Evolutionary conservation across 2,113 vertebrate species (phyloP), one percentile per base, ranked within the genome.

Genomic region (Peromyscus leucopus): DNA sequence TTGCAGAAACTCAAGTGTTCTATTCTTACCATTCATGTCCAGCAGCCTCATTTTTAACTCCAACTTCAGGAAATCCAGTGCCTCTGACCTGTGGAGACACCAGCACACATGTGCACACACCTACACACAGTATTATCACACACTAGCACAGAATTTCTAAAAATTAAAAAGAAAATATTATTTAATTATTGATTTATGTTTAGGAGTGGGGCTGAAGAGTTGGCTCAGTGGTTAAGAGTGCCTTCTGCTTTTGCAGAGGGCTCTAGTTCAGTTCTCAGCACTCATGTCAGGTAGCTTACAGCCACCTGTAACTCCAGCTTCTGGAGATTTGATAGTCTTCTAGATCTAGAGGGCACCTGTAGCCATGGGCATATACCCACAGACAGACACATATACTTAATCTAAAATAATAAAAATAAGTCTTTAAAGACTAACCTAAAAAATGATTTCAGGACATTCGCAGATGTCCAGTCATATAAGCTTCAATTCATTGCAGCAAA

Each of bases 381-480:
- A 46, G 24, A 61, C 24, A 31, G 59, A 65, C 39, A 42, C 59
- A 65, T 85, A 16, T 63, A 84, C 57, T 59, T 82, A 83, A 83
- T 59, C 59, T 59, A 39, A 61, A 83, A 83, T 83, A 39, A 83
- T 39, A 83, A 59, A 82, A 82, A 59, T 6, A 59, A 57, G 59
- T 59, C 55, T 82, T 63, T 63, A 84, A 42, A 63, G 24, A 5
- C 28, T 63, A 7, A 72, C 74, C 31, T 96, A 4, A 96, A 93
- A 71, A 91, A 89, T 1, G 2, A 28, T 96, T 97, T 96, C 94
- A 79, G 95, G 95, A 42, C 79, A 69, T 93, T 94, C 61, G 15
- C 97, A 97, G 84, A 79, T 96, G 87, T 93, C 97, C 82, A 79
- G 79, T 95, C 22, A 89, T 80, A 42, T 90, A 95, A 96, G 96